Conservation (phyloP, 2,888 invertebrate species). For the Mellilla xanthometata region DNA sequence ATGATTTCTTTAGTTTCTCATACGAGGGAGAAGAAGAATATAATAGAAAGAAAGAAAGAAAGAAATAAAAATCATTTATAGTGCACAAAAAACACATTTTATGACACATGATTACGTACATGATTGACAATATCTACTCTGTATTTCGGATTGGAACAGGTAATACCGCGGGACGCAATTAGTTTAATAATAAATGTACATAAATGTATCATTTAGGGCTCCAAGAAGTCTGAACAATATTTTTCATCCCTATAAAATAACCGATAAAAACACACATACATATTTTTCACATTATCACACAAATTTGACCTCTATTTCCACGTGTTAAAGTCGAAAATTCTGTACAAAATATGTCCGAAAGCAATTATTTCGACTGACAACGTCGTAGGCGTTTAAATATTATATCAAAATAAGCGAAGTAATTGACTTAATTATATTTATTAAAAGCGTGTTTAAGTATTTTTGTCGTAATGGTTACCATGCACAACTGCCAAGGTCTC, state of each 20-base stretch:
- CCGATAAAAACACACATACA: conserved; percentile 7
- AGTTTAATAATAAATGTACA: conserved; percentile 16
- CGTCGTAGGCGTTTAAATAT: conserved; percentile 24
- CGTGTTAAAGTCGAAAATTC: too few relatives aligned
- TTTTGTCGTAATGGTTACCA: too few relatives aligned
- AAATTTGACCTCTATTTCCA: background rate
- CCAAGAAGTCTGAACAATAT: conserved; percentile 28
- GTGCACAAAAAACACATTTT: too few relatives aligned
- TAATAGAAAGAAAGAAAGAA: too few relatives aligned
- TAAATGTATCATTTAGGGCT: conserved; percentile 20
- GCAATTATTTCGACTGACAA: conserved; percentile 23
- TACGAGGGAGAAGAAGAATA: too few relatives aligned
- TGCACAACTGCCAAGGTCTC: too few relatives aligned
- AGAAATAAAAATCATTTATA: too few relatives aligned
- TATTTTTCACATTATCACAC: conserved; percentile 1
- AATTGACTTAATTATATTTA: conserved; percentile 12
- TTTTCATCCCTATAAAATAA: conserved; percentile 22
- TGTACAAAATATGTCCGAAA: background rate
- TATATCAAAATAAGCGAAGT: conserved; percentile 21
- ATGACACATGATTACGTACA: too few relatives aligned
- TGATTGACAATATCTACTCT: too few relatives aligned
- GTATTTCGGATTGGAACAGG: too few relatives aligned
- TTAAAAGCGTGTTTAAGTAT: conserved; percentile 3
- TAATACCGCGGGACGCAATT: too few relatives aligned
- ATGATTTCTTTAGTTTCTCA: too few relatives aligned